Evolutionary conservation across 2,888 invertebrate genomes (phyloP).

Genomic region (Glyphotaelius pellucidus): DNA sequence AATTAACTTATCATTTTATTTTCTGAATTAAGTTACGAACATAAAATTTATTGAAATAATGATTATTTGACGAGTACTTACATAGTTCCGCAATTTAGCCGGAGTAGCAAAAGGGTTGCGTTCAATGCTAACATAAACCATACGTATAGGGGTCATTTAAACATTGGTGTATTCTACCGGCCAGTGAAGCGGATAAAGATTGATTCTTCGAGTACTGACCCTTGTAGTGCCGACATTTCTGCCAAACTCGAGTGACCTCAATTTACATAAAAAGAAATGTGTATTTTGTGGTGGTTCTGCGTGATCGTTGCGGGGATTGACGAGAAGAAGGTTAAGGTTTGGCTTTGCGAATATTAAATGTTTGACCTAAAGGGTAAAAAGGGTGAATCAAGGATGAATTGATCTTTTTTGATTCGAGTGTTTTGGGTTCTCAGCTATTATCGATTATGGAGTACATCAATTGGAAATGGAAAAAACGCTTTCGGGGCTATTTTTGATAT

Average conservation of each 20-base stretch:
- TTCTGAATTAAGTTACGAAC: background rate
- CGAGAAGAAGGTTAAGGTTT: constrained; percentile 30
- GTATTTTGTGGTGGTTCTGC: background rate
- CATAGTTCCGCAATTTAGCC: background rate
- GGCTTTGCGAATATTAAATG: constrained; percentile 51
- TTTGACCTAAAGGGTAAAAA: constrained; percentile 20
- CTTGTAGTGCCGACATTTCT: constrained; percentile 7
- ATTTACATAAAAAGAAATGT: constrained; percentile 25
- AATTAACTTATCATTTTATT: background rate
- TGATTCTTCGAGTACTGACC: constrained; percentile 5
- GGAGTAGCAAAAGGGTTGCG: background rate
- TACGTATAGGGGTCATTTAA: background rate
- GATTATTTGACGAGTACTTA: background rate
- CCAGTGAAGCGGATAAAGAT: background rate
- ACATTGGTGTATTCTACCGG: background rate
- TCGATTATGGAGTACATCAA: constrained; percentile 30
- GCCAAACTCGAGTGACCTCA: constrained; percentile 29
- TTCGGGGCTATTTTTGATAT: background rate
- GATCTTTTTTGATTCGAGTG: constrained; percentile 35
- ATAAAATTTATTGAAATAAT: background rate
- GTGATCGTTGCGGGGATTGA: constrained; percentile 24
- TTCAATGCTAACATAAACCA: background rate
- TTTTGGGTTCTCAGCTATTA: constrained; percentile 17
- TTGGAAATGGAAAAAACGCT: background rate
- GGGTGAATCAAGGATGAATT: constrained; percentile 34